phyloP scores from a whole-genome alignment of 2,888 invertebrate genomes.

The Gymnoscelis rufifasciata region DNA sequence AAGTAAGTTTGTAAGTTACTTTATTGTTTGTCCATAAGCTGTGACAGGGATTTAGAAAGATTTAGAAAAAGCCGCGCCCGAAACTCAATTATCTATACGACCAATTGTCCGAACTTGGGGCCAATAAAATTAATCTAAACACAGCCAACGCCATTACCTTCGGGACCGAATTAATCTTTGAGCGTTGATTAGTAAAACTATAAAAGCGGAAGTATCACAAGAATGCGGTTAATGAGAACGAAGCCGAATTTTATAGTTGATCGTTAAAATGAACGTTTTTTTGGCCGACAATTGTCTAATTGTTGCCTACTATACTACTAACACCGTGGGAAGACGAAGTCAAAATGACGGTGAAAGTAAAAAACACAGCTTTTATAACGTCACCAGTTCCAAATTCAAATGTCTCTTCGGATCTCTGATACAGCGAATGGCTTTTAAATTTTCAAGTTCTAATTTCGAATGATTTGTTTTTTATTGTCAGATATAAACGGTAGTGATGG shows the following conservation, averaged over 20 bases:
- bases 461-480: slow-evolving; percentile 57
- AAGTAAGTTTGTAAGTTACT: no score
- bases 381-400: slow-evolving; percentile 40
- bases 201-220: slow-evolving; percentile 78
- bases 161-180: slow-evolving; percentile 71
- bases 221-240: slow-evolving; percentile 78
- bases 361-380: slow-evolving; percentile 48
- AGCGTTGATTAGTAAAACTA: slow-evolving; percentile 79
- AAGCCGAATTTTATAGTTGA: slow-evolving; percentile 74
- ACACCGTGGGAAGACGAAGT: slow-evolving; percentile 70
- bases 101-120: slow-evolving; percentile 67
- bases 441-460: slow-evolving; percentile 44
- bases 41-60: slow-evolving; percentile 35
- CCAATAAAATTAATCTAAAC: slow-evolving; percentile 74
- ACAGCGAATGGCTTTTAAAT: slow-evolving; percentile 67
- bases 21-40: no score
- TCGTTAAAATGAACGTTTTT: slow-evolving; percentile 58
- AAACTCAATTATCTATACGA: slow-evolving; percentile 77
- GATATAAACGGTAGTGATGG: slow-evolving; percentile 19
- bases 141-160: slow-evolving; percentile 70
- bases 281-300: slow-evolving; percentile 76
- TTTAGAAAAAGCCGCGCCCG: slow-evolving; percentile 52
- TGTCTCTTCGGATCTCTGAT: slow-evolving; percentile 32
- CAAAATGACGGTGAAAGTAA: slow-evolving; percentile 69
- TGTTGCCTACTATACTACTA: slow-evolving; percentile 68